Evolutionary conservation across 2,888 invertebrate genomes (phyloP).

Genomic region (Acleris literana): DNA sequence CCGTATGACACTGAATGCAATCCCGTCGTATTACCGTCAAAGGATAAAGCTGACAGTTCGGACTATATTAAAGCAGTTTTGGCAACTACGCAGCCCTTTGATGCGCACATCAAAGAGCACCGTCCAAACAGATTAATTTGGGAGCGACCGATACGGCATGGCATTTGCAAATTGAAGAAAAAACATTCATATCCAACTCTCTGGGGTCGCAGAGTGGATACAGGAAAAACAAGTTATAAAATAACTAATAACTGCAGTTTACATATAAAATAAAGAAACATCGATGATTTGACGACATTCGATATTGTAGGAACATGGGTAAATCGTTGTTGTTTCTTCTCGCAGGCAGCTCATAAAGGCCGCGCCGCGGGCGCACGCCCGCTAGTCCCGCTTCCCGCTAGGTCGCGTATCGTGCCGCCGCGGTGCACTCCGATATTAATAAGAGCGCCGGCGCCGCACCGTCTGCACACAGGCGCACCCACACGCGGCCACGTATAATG

Average conservation of each 20-base stretch:
- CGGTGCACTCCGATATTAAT: slow-evolving; percentile 64
- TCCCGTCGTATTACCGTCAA: slow-evolving; percentile 64
- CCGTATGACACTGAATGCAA: slow-evolving; percentile 59
- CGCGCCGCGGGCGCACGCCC: slow-evolving; percentile 44
- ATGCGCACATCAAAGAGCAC: slow-evolving; percentile 57
- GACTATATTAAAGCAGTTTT: slow-evolving; percentile 58
- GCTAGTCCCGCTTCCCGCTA: slow-evolving; percentile 7
- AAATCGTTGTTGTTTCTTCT: not conserved
- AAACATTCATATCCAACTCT: not conserved
- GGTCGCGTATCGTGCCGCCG: slow-evolving; percentile 37
- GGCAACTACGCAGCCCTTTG: slow-evolving; percentile 61
- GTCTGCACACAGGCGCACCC: slow-evolving; percentile 55
- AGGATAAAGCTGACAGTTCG: slow-evolving; percentile 63
- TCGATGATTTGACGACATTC: not conserved
- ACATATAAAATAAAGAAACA: no score
- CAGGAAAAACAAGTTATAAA: no score
- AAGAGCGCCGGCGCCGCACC: slow-evolving; percentile 59
- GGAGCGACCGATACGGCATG: slow-evolving; percentile 23
- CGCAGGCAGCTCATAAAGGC: slow-evolving; percentile 16
- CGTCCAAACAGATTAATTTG: slow-evolving; percentile 35
- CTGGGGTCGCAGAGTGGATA: no score
- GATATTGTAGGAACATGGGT: not conserved
- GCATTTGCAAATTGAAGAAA: slow-evolving; percentile 24
- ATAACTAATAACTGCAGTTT: no score
- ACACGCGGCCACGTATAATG: slow-evolving; percentile 72